Conservation (phyloP, 2,113 vertebrate species). For the Cervus canadensis region DNA sequence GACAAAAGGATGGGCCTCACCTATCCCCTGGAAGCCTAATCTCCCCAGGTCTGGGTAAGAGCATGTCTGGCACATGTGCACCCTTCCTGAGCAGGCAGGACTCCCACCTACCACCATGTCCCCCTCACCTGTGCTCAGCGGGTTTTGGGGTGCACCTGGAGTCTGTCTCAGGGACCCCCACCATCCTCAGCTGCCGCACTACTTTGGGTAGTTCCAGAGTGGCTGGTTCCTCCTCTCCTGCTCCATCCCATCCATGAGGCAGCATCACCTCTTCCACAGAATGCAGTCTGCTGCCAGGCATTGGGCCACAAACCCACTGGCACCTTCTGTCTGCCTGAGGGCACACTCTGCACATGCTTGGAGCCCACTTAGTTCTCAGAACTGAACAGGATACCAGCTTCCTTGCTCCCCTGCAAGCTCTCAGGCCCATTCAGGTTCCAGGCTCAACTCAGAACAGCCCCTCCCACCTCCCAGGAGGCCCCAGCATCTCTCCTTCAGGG, state of each 20-base stretch:
- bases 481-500: background rate
- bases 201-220: background rate
- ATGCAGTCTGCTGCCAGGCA: background rate
- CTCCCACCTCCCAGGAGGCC: background rate
- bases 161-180: background rate
- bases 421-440: background rate
- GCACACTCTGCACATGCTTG: background rate
- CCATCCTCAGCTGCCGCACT: accelerated
- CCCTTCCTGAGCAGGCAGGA: background rate
- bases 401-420: background rate
- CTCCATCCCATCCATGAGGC: accelerated
- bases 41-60: background rate
- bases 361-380: background rate
- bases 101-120: accelerated
- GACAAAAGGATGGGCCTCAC: background rate
- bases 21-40: background rate
- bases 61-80: accelerated
- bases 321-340: background rate
- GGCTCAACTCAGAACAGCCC: background rate
- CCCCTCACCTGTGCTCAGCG: accelerated
- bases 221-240: background rate
- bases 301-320: background rate
- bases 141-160: background rate
- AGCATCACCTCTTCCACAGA: background rate
- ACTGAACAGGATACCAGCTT: background rate